A percentile compares a stretch with the other conserved stretches of the same genome.
phyloP scores from a whole-genome alignment of 1,140 invertebrate genomes.

The Arctopsyche grandis region DNA sequence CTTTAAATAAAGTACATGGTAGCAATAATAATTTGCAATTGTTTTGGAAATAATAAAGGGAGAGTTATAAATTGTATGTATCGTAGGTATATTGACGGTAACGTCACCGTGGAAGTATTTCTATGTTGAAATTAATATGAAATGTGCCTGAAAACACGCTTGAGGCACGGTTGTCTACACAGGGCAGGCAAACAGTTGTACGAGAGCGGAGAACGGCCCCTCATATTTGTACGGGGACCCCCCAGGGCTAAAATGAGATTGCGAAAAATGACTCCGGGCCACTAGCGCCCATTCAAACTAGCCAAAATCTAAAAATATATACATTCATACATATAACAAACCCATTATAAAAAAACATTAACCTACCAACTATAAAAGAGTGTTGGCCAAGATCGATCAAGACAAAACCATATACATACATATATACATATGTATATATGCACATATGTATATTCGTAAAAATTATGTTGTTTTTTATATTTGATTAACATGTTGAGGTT shows the following conservation, averaged over 20 bases:
- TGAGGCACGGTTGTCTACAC: conserved; percentile 20
- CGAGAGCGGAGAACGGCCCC: conserved; percentile 3
- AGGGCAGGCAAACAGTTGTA: conserved; percentile 12
- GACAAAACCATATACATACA: too few species aligned
- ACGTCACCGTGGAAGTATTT: background rate
- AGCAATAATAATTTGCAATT: background rate
- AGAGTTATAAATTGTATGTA: too few species aligned
- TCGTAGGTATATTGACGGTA: too few species aligned
- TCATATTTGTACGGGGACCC: conserved; percentile 34
- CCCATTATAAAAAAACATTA: background rate
- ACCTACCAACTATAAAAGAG: too few species aligned
- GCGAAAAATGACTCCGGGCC: conserved; percentile 39
- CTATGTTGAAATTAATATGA: conserved; percentile 25
- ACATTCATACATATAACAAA: background rate
- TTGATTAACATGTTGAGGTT: too few species aligned
- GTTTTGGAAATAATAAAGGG: background rate
- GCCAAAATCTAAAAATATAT: background rate
- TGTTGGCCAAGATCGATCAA: too few species aligned
- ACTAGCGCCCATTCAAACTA: conserved; percentile 15
- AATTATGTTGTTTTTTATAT: too few species aligned
- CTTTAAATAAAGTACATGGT: too few species aligned
- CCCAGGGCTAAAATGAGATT: conserved; percentile 41
- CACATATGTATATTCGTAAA: too few species aligned
- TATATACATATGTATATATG: too few species aligned
- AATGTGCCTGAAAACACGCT: conserved; percentile 7